Evolutionary conservation across 2,888 invertebrate species (phyloP), one percentile per base, ranked within the genome.

Genomic region (Halictus ligatus): DNA sequence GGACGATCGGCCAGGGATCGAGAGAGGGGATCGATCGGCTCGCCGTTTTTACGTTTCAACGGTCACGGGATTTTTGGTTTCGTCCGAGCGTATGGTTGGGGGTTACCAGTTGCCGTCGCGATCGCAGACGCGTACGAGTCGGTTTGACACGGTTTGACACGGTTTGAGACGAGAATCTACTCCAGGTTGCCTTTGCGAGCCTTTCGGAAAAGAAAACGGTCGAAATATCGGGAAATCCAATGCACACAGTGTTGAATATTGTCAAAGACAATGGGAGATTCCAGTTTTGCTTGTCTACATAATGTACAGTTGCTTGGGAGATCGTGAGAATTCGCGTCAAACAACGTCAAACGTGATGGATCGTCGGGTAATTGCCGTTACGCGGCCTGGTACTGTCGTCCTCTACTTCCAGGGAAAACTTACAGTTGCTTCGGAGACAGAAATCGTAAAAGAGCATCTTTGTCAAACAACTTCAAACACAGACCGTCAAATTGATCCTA

Each of bases 21-120:
- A 43, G 29, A 35, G n/a, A 35, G n/a, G 29, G 73, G 29, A 75
- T 75, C 81, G 74, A 54, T 75, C 69, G 25, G 43, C 35, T 43
- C 25, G 72, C 46, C 29, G 7, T 48, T 50, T 12, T 67, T 54
- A 29, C 71, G 60, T 81, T 81, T 40, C n/a, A 21, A 54, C 18
- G 21, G 5, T 21, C 64, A 29, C 43, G 3, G 43, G 46, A 50
- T 29, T 40, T 48, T 58, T 21, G 5, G 1, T 81, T 72, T 25
- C 15, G 46, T 67, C 6, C 29, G 10, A 29, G 35, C 25, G 48
- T n/a, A 15, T 67, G 3, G 21, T 71, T 13, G 69, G 21, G 69
- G 69, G 69, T 64, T 64, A 29, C 60, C 25, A 12, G 46, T 48
- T 13, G 25, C 50, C 48, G 48, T 72, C 48, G 50, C 80, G 73